Percentiles rank a stretch among this genome's conserved stretches.
Evolutionary conservation across 2,113 vertebrate genomes (phyloP).

Genomic region (Macaca mulatta): DNA sequence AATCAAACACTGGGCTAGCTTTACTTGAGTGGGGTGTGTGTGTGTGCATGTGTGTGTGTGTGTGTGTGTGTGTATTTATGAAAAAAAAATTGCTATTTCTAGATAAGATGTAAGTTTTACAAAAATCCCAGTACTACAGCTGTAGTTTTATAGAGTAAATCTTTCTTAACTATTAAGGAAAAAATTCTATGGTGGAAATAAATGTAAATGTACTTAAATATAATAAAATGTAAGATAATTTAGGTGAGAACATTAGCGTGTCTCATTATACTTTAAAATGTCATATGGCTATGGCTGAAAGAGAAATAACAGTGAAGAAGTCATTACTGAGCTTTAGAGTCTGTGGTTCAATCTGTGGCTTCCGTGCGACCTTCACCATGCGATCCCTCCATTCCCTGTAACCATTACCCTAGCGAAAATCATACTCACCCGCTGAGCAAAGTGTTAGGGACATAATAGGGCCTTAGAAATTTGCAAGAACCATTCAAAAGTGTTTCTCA

Average conservation of each 20-base stretch:
- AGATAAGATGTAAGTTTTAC: background rate
- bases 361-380: background rate
- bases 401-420: background rate
- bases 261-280: background rate
- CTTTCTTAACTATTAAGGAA: conserved; percentile 25
- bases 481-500: background rate
- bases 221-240: background rate
- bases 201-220: background rate
- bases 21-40: background rate
- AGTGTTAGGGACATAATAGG: background rate
- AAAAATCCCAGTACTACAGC: background rate
- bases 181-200: background rate
- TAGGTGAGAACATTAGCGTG: background rate
- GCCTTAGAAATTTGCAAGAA: background rate
- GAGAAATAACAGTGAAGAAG: background rate
- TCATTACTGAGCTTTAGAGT: background rate
- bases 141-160: background rate
- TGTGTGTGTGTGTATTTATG: background rate
- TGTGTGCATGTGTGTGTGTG: background rate
- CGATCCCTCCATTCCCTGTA: background rate
- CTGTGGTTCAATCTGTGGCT: background rate
- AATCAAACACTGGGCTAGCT: background rate
- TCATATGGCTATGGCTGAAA: background rate
- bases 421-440: background rate
- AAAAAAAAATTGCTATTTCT: background rate